phyloP scores from a whole-genome alignment of 2,888 invertebrate species.

The Watsonalla binaria region DNA sequence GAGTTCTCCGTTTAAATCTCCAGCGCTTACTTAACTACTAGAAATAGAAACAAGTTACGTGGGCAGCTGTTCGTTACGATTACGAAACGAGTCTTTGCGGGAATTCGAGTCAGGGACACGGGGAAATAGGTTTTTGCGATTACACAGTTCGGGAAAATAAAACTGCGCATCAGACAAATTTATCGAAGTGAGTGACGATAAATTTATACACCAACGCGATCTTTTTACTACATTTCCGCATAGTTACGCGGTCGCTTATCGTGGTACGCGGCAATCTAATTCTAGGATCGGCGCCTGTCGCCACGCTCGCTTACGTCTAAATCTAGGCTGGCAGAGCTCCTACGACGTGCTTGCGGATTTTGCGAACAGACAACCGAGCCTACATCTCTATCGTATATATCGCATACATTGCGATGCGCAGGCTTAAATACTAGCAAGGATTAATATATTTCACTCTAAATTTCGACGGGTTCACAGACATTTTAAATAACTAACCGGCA shows the following conservation, averaged over 20 bases:
- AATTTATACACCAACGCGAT: conserved; percentile 69
- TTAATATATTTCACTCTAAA: no score
- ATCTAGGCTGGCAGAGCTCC: conserved; percentile 48
- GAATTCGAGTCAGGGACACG: conserved; percentile 53
- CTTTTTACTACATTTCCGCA: conserved; percentile 72
- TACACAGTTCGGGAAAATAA: conserved; percentile 49
- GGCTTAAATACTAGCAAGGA: no score
- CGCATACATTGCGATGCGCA: no score
- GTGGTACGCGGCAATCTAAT: conserved; percentile 62
- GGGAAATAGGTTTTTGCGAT: conserved; percentile 49
- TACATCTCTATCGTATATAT: background rate
- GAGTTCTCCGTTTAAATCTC: conserved; percentile 49
- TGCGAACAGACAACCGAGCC: conserved; percentile 24
- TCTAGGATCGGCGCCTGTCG: conserved; percentile 64
- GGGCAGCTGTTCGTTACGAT: conserved; percentile 55
- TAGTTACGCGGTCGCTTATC: conserved; percentile 62
- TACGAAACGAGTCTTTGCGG: conserved; percentile 34
- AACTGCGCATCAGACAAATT: conserved; percentile 52
- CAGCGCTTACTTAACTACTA: conserved; percentile 28
- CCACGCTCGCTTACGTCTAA: conserved; percentile 52
- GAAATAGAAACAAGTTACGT: conserved; percentile 69
- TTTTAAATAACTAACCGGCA: no score
- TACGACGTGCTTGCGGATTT: background rate
- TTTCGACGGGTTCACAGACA: no score
- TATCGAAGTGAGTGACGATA: conserved; percentile 60